These are phyloP conservation scores for Halcyon smyrnensis DNA, from an alignment of 2,797 vertebrate genomes.

Conservation along the genomic window DNA sequence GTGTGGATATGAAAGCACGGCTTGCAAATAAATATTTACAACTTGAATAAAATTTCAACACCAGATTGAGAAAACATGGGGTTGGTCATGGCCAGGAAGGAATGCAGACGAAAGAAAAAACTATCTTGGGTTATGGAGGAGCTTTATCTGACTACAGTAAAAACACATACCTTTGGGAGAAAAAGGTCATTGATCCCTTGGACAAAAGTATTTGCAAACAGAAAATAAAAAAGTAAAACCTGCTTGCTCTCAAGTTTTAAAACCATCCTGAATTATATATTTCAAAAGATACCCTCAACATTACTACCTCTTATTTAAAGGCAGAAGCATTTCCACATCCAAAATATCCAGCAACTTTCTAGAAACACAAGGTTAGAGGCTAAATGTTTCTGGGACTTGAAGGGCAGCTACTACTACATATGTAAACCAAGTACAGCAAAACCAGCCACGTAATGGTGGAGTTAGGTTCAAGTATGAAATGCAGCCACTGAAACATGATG, in stretches of 20 bases:
- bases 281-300: neutral
- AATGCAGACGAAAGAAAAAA: slow-evolving; percentile 6
- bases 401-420: neutral
- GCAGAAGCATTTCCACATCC: neutral
- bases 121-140: neutral
- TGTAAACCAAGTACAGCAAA: neutral
- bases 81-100: neutral
- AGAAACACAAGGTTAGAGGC: neutral
- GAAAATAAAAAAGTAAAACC: neutral
- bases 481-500: slow-evolving; percentile 10
- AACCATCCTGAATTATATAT: neutral
- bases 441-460: neutral
- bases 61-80: neutral
- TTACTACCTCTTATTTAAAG: neutral
- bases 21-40: slow-evolving; percentile 62
- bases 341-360: neutral
- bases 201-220: neutral
- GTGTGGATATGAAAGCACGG: neutral
- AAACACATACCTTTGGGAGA: neutral
- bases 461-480: neutral
- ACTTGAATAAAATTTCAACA: slow-evolving; percentile 36
- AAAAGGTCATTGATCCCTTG: neutral
- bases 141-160: neutral
- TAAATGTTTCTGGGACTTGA: neutral
- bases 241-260: neutral